phyloP scores from a whole-genome alignment of 2,113 vertebrate genomes.

The Gallinago paraguaiae region DNA sequence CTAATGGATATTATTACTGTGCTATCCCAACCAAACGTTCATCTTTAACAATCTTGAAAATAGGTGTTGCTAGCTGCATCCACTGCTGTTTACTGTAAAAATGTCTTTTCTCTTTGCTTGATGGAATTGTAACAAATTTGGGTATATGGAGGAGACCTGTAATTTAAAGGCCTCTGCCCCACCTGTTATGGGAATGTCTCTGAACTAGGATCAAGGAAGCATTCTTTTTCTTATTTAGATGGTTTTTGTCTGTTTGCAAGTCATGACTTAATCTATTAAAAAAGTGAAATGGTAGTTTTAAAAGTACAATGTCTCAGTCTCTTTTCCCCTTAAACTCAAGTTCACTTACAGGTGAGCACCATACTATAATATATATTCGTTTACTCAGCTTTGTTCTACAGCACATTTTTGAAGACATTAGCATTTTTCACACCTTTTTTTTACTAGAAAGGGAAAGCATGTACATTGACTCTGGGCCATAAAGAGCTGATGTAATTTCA shows the following conservation, averaged over 20 bases:
- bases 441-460: constrained; percentile 65
- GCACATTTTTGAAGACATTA: constrained; percentile 23
- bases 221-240: constrained; percentile 55
- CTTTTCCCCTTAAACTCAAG: neutral
- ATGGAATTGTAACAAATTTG: neutral
- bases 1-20: neutral
- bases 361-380: neutral
- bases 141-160: neutral
- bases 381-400: neutral
- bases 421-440: constrained; percentile 54
- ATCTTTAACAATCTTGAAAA: too few species aligned
- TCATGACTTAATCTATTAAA: neutral
- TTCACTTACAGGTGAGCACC: constrained; percentile 23
- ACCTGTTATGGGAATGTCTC: constrained; percentile 65
- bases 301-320: neutral
- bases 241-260: constrained; percentile 44
- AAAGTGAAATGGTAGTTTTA: neutral
- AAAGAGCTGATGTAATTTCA: constrained; percentile 59
- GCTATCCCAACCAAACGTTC: neutral
- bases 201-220: constrained; percentile 67
- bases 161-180: constrained; percentile 55
- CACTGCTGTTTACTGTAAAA: neutral
- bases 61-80: neutral
- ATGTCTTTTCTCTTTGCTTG: neutral
- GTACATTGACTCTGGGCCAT: constrained; percentile 45